A percentile compares a stretch with the other conserved stretches of the same genome.
These are phyloP conservation scores for Philaethria dido DNA, from an alignment of 2,888 invertebrate species.

Conservation along the genomic window DNA sequence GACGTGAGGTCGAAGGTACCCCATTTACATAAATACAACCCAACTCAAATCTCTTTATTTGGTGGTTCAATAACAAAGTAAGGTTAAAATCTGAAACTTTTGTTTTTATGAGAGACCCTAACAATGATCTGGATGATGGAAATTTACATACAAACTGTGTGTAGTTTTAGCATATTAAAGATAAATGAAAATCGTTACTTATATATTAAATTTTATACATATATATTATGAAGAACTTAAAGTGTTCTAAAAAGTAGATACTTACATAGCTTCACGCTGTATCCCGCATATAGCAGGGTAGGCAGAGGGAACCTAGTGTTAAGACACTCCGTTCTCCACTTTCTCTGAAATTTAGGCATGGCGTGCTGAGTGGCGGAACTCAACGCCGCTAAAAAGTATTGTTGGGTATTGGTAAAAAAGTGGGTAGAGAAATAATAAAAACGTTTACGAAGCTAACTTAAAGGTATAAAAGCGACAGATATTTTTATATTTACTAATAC, in stretches of 20 bases:
- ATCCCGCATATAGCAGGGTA: background rate
- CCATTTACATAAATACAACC: slow-evolving; percentile 55
- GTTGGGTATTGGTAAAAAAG: no score
- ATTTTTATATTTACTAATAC: no score
- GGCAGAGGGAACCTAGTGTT: background rate
- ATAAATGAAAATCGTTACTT: background rate
- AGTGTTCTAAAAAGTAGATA: no score
- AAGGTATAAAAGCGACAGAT: no score
- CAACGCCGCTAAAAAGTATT: no score
- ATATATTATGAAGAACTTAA: no score
- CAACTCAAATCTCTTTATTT: slow-evolving; percentile 49
- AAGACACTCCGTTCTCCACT: no score
- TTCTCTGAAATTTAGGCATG: no score
- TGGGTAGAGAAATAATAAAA: no score
- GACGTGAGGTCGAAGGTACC: slow-evolving; percentile 46
- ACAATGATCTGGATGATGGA: slow-evolving; percentile 39
- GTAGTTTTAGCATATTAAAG: slow-evolving; percentile 2
- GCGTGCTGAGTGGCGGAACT: no score
- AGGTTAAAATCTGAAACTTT: slow-evolving; percentile 34
- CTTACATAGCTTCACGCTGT: background rate
- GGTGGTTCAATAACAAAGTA: slow-evolving; percentile 47
- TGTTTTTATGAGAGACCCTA: slow-evolving; percentile 32
- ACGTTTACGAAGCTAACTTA: no score
- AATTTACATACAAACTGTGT: slow-evolving; percentile 30
- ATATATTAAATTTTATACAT: no score